Percentiles rank a stretch among this genome's conserved stretches.
These are phyloP conservation scores for Chloroclystis v-ata DNA, from an alignment of 2,888 invertebrate genomes.

Conservation along the genomic window DNA sequence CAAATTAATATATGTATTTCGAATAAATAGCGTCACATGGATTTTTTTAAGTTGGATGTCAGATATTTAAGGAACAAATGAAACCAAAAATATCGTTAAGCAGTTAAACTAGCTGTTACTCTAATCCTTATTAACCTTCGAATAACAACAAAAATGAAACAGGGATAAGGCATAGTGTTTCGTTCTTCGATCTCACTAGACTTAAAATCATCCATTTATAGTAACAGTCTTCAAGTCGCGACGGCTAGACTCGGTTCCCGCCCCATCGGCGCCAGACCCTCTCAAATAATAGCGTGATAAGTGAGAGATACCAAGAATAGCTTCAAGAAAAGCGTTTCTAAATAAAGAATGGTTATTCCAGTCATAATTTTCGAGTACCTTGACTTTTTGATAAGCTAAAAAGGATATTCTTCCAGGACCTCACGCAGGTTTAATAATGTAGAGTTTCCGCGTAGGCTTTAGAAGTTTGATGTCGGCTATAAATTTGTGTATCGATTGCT, in stretches of 20 bases:
- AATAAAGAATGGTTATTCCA: constrained; percentile 3
- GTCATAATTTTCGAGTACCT: background rate
- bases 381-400: background rate
- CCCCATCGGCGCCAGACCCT: constrained; percentile 23
- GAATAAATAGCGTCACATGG: too few relatives aligned
- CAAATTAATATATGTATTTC: too few relatives aligned
- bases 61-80: too few relatives aligned
- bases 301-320: constrained; percentile 9
- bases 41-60: too few relatives aligned
- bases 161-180: too few relatives aligned
- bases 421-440: background rate
- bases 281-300: constrained; percentile 5
- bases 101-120: too few relatives aligned
- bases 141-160: too few relatives aligned
- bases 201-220: constrained; percentile 5
- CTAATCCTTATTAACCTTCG: too few relatives aligned
- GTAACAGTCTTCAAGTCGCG: constrained; percentile 14
- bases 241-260: constrained; percentile 24
- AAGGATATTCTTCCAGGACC: background rate
- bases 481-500: background rate
- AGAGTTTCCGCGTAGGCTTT: background rate
- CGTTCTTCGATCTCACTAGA: background rate
- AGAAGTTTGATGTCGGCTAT: background rate
- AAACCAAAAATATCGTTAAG: too few relatives aligned
- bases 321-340: background rate